A percentile compares a stretch with the other conserved stretches of the same genome.
Evolutionary conservation across 2,113 vertebrate genomes (phyloP).

Genomic region (human (Homo sapiens)): GRCh38 chr3:56001001-56001500

Average conservation of each 20-base stretch:
- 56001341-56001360: conserved; percentile 26
- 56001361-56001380: conserved; percentile 38
- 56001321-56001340: conserved; percentile 43
- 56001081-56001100: not conserved
- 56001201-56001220: not conserved
- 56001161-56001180: not conserved
- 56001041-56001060: conserved; percentile 24
- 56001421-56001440: not conserved
- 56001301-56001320: conserved; percentile 14
- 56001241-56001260: not conserved
- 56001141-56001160: not conserved
- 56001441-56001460: conserved; percentile 28
- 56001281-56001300: not conserved
- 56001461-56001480: conserved; percentile 31
- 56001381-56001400: conserved; percentile 26
- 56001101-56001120: not conserved
- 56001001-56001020: conserved; percentile 2
- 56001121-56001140: not conserved
- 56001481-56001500: conserved; percentile 29
- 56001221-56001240: not conserved
- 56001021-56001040: not conserved
- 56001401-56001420: not conserved
- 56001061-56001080: not conserved
- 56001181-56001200: not conserved
- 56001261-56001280: not conserved